Evolutionary conservation across 2,797 vertebrate species (phyloP).

Genomic region (Salarias fasciatus): DNA sequence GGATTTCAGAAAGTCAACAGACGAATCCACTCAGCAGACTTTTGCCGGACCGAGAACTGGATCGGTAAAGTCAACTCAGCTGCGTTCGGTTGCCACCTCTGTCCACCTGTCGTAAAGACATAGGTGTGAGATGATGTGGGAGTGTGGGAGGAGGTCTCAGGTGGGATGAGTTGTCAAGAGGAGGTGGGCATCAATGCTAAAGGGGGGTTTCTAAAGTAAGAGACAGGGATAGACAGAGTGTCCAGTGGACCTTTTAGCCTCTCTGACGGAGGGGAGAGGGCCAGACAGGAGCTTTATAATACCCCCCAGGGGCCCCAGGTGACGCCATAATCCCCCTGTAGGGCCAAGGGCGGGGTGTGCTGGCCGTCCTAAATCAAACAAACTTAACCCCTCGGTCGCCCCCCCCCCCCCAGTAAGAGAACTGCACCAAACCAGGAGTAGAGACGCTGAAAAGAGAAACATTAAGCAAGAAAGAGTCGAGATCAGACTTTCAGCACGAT

Average conservation of each 20-base stretch:
- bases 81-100: slow-evolving; percentile 69
- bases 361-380: slow-evolving; percentile 78
- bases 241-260: slow-evolving; percentile 82
- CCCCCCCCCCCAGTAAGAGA: slow-evolving; percentile 39
- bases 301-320: slow-evolving; percentile 76
- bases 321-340: slow-evolving; percentile 82
- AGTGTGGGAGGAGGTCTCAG: slow-evolving; percentile 59
- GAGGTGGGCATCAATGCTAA: slow-evolving; percentile 73
- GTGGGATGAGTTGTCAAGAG: slow-evolving; percentile 70
- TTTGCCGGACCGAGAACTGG: slow-evolving; percentile 53
- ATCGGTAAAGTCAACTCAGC: slow-evolving; percentile 64
- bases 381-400: slow-evolving; percentile 69
- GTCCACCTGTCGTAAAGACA: slow-evolving; percentile 78
- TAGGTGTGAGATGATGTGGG: slow-evolving; percentile 66
- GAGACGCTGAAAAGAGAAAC: slow-evolving; percentile 12
- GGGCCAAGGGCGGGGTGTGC: slow-evolving; percentile 61
- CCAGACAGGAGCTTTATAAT: slow-evolving; percentile 83
- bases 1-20: slow-evolving; percentile 44
- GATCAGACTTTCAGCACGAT: not conserved
- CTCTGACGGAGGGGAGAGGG: slow-evolving; percentile 83
- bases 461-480: slow-evolving; percentile 16
- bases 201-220: slow-evolving; percentile 69
- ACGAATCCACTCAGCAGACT: slow-evolving; percentile 56
- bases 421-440: slow-evolving; percentile 33
- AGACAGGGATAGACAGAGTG: slow-evolving; percentile 73